phyloP scores from a whole-genome alignment of 2,797 vertebrate genomes.

The Tenualosa ilisha region DNA sequence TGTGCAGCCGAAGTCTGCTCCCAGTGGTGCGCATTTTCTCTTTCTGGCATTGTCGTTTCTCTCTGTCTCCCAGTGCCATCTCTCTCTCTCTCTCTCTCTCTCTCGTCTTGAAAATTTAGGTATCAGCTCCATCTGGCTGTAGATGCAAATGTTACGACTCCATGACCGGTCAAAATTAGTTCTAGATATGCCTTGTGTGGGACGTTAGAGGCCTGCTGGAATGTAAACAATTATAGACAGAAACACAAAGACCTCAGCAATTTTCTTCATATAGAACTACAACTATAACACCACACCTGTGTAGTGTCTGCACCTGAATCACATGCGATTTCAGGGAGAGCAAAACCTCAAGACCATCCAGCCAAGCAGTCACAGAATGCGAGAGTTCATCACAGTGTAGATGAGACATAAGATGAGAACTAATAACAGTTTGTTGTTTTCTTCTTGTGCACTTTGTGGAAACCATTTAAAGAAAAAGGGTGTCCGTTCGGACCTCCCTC shows the following conservation, averaged over 20 bases:
- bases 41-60: background rate
- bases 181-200: no score
- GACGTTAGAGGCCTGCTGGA: no score
- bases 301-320: background rate
- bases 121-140: background rate
- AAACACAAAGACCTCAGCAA: background rate
- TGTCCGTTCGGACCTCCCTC: conserved; percentile 10
- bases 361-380: background rate
- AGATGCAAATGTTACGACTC: background rate
- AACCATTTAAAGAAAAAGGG: background rate
- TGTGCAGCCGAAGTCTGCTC: background rate
- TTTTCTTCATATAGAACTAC: background rate
- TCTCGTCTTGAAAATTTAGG: background rate
- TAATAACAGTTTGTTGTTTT: background rate
- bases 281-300: background rate
- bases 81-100: background rate
- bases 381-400: background rate
- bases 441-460: background rate
- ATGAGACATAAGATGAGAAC: background rate
- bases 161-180: background rate
- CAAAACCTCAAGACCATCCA: background rate
- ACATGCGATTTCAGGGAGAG: background rate
- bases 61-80: background rate
- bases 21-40: background rate
- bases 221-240: no score